Conservation (phyloP, 2,113 vertebrate genomes). For the Chamaetylas fuelleborni region DNA sequence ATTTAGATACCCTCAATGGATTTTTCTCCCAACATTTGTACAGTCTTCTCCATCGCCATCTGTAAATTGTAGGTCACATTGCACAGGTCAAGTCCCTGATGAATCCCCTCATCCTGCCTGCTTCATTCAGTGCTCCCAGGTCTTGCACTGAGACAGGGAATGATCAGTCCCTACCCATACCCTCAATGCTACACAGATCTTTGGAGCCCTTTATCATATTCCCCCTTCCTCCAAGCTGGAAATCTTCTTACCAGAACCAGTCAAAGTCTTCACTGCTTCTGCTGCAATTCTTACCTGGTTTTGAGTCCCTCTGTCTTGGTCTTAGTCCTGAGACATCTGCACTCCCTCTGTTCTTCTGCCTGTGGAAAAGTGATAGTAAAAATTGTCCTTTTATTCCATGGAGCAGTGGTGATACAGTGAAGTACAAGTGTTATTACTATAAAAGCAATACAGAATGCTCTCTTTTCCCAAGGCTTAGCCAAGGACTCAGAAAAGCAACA, state of each 20-base stretch:
- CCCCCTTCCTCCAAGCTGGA: neutral
- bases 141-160: neutral
- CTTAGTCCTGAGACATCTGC: neutral
- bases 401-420: neutral
- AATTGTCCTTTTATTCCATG: neutral
- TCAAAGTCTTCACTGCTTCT: neutral
- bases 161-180: neutral
- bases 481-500: constrained; percentile 43
- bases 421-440: neutral
- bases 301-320: neutral
- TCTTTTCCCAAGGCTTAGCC: neutral
- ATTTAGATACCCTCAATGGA: neutral
- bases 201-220: neutral
- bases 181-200: neutral
- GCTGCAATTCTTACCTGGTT: neutral
- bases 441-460: neutral
- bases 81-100: neutral
- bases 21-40: neutral
- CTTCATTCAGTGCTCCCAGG: neutral
- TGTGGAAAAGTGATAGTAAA: neutral
- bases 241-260: neutral
- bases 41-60: neutral
- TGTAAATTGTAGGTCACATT: neutral
- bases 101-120: neutral
- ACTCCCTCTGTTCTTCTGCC: neutral